phyloP scores from a whole-genome alignment of 2,888 invertebrate species.

The Craniophora ligustri region DNA sequence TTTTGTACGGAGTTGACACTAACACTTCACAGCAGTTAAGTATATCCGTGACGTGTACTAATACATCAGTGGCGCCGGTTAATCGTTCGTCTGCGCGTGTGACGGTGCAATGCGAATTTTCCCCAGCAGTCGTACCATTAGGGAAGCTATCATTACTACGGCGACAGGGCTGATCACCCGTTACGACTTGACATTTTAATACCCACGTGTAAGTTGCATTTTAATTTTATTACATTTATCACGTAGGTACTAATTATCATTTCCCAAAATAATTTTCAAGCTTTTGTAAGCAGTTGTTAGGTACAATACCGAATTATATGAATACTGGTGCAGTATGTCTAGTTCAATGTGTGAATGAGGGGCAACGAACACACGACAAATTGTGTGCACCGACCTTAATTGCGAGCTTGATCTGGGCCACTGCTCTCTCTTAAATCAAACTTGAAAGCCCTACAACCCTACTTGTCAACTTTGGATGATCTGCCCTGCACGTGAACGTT shows the following conservation, averaged over 20 bases:
- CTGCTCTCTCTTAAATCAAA: conserved; percentile 88
- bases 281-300: conserved; percentile 15
- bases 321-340: conserved; percentile 54
- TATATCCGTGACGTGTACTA: conserved; percentile 80
- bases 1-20: conserved; percentile 59
- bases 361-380: conserved; percentile 68
- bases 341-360: conserved; percentile 59
- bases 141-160: conserved; percentile 84
- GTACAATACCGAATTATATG: background rate
- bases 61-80: conserved; percentile 83
- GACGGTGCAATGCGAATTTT: conserved; percentile 82
- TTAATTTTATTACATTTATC: conserved; percentile 59
- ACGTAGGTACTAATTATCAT: conserved; percentile 25
- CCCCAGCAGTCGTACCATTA: conserved; percentile 76
- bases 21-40: conserved; percentile 64
- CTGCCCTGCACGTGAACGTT: conserved; percentile 73
- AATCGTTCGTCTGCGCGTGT: conserved; percentile 81
- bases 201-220: conserved; percentile 64
- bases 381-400: conserved; percentile 85
- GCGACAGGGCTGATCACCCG: conserved; percentile 79
- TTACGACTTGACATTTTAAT: conserved; percentile 64
- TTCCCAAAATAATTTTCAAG: conserved; percentile 16
- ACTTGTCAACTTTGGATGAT: conserved; percentile 77
- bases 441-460: conserved; percentile 85
- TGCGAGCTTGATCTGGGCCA: conserved; percentile 77